phyloP scores from a whole-genome alignment of 2,888 invertebrate species.

The Caenorhabditis auriculariae region DNA sequence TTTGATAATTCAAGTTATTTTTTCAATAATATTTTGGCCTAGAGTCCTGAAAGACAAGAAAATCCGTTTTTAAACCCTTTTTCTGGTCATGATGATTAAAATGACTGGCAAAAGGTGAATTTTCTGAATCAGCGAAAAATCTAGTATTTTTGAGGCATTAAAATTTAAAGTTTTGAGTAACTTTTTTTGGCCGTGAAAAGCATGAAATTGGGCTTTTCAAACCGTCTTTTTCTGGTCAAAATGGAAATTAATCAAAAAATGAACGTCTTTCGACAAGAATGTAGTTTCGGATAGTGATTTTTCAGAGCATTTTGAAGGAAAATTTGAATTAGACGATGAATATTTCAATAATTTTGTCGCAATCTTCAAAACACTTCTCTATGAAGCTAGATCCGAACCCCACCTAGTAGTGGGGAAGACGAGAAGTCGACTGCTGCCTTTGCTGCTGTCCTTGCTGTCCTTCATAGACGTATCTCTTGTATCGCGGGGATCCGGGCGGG shows the following conservation, averaged over 20 bases:
- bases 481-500: not conserved
- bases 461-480: constrained; percentile 8
- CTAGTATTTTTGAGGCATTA: constrained; percentile 4
- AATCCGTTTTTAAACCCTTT: too few species aligned
- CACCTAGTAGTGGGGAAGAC: constrained; percentile 45
- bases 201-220: too few species aligned
- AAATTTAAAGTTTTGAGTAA: not conserved
- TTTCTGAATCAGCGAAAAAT: too few species aligned
- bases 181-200: too few species aligned
- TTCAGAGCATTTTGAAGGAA: not conserved
- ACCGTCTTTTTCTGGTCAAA: too few species aligned
- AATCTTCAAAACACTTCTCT: too few species aligned
- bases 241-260: too few species aligned
- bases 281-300: not conserved
- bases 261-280: constrained; percentile 7
- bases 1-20: too few species aligned
- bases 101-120: not conserved
- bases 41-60: too few species aligned
- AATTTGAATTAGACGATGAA: constrained; percentile 17
- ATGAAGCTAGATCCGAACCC: too few species aligned
- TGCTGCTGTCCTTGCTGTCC: constrained; percentile 13
- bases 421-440: constrained; percentile 25
- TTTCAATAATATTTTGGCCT: too few species aligned
- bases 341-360: constrained; percentile 25
- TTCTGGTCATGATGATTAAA: too few species aligned